phyloP scores from a whole-genome alignment of 53 echinoderm and acorn worm species.

The Stichopus horrens region DNA sequence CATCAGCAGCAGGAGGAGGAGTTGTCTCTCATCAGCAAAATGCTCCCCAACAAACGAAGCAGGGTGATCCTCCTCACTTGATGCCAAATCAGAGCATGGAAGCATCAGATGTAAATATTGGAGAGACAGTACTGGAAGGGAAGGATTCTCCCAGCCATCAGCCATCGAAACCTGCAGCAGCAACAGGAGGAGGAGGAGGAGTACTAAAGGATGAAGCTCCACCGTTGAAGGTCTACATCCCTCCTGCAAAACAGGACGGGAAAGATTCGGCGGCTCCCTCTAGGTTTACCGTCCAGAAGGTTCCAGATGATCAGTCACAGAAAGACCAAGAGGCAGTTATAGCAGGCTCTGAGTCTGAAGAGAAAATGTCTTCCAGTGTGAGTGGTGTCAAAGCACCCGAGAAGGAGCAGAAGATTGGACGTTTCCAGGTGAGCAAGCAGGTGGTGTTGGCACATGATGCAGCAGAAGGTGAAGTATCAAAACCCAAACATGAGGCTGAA shows the following conservation, averaged over 20 bases:
- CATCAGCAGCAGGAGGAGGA: background rate
- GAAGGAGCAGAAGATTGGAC: conserved; percentile 50
- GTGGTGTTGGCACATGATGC: conserved; percentile 34
- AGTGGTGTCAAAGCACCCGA: background rate
- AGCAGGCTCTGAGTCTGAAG: background rate
- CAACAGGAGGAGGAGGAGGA: background rate
- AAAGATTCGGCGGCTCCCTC: conserved; percentile 14
- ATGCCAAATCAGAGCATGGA: background rate
- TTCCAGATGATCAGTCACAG: background rate
- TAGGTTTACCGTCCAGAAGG: conserved; percentile 47
- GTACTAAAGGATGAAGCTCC: conserved; percentile 5
- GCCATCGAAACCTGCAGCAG: background rate
- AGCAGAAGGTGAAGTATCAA: conserved; percentile 5
- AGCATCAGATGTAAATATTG: background rate
- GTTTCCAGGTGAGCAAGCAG: conserved; percentile 74
- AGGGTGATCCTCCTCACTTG: background rate
- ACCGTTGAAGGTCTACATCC: conserved; percentile 23
- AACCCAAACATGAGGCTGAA: conserved; percentile 29
- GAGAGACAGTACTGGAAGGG: background rate
- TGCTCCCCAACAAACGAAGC: background rate
- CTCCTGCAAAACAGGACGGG: background rate
- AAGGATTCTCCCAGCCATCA: conserved; percentile 33
- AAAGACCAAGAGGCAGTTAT: background rate
- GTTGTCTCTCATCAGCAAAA: background rate
- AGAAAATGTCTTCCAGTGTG: conserved; percentile 28